A percentile compares a stretch with the other conserved stretches of the same genome.
phyloP scores from a whole-genome alignment of 2,888 invertebrate genomes.

The Pachycephus smyrnensis region DNA sequence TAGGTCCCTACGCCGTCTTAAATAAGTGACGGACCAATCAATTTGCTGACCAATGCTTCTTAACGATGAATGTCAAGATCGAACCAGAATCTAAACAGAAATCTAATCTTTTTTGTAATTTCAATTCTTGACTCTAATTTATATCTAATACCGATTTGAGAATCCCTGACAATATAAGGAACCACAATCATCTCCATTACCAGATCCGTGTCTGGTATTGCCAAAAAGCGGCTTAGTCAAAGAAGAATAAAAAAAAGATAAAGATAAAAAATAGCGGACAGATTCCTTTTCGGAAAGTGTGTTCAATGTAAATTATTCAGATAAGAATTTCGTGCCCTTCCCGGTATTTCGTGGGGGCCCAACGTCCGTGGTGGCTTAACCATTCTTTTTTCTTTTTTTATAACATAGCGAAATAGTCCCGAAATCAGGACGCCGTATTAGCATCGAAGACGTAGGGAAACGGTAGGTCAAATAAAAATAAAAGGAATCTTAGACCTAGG shows the following conservation, averaged over 20 bases:
- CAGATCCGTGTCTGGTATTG: not conserved
- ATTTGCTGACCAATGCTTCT: not conserved
- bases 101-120: not conserved
- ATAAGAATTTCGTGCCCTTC: constrained; percentile 32
- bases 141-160: not conserved
- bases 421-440: constrained; percentile 56
- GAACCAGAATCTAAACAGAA: not conserved
- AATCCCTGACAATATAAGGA: not conserved
- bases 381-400: constrained; percentile 23
- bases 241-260: not conserved
- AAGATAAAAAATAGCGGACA: not conserved
- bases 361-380: constrained; percentile 35
- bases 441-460: constrained; percentile 53
- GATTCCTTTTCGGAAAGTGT: not conserved
- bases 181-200: not conserved
- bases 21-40: not conserved
- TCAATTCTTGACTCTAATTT: not conserved
- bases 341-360: constrained; percentile 47
- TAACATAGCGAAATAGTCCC: constrained; percentile 45
- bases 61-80: not conserved
- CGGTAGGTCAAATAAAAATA: constrained; percentile 22
- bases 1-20: not conserved
- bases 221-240: not conserved
- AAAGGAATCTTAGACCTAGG: constrained; percentile 19
- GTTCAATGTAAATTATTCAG: constrained; percentile 1